Evolutionary conservation across 2,797 vertebrate species (phyloP), one percentile per base, ranked within the genome.

Genomic region (Botia kubotai): DNA sequence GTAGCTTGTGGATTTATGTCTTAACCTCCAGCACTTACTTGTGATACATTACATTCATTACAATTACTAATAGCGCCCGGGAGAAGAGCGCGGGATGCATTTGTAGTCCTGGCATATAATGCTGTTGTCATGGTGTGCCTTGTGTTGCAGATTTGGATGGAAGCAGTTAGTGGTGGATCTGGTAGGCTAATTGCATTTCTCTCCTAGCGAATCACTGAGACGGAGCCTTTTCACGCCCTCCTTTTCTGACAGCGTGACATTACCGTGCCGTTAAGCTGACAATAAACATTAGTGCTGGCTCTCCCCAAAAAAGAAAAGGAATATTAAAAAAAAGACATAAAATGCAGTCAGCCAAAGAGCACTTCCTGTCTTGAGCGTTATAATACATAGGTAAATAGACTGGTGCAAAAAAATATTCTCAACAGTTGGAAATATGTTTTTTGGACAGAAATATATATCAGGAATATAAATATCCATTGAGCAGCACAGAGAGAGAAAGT

Each of bases 1-100:
- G 52, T 29, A 50, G 80, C 80, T 57, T 78, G 66, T 81, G 84
- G 86, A 87, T 85, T 85, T 84, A 85, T 86, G 80, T 83, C 78
- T 83, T 84, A 87, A 87, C 86, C 84, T 79, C 81, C 86, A 81
- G 82, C 84, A 85, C 77, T 85, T 85, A 87, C 85, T 85, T 82
- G 66, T 87, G 84, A 87, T 87, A 85, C 82, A 85, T 87, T 85
- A 82, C 82, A 82, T 87, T 87, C 84, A 85, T 87, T 87, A 87
- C 74, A 84, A 85, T 85, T 85, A 84, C 86, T 84, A 85, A 87
- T 85, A 84, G 80, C 78, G 82, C 71, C 82, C 80, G 72, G 62
- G 80, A 85, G 80, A 82, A 79, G 71, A 84, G 80, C 36, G 63
- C 58, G 50, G 77, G 81, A 83, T 57, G 75, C 77, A 82, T 87